Conservation (phyloP, 2,113 vertebrate genomes). For the Heterochromis multidens region DNA sequence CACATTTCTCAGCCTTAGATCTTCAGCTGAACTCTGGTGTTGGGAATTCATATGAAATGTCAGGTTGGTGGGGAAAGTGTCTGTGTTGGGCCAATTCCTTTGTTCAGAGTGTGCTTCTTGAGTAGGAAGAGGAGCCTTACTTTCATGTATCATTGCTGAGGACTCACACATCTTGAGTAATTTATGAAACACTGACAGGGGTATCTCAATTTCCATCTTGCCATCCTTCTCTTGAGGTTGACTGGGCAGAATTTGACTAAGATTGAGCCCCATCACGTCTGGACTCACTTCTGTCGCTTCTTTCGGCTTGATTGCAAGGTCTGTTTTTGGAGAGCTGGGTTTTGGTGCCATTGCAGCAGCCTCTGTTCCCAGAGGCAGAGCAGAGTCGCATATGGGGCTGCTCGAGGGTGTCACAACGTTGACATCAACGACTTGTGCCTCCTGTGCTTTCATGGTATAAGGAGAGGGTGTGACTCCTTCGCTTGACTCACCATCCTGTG, state of each 20-base stretch:
- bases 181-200: slow-evolving; percentile 65
- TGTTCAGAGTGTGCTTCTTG: neutral
- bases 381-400: neutral
- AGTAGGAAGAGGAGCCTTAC: neutral
- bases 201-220: slow-evolving; percentile 77
- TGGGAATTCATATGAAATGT: slow-evolving; percentile 8
- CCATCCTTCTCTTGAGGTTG: slow-evolving; percentile 17
- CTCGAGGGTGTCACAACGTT: neutral
- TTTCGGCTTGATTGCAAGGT: neutral
- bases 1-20: neutral
- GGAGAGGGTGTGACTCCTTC: neutral
- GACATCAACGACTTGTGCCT: slow-evolving; percentile 4
- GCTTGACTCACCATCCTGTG: neutral
- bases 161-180: slow-evolving; percentile 54
- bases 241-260: neutral
- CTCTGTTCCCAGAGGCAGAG: neutral
- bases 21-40: neutral
- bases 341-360: neutral
- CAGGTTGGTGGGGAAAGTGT: neutral
- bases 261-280: neutral
- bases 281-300: neutral
- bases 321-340: slow-evolving; percentile 4
- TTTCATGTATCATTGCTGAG: neutral
- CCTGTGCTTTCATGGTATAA: neutral
- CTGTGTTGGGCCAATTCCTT: neutral